These are phyloP conservation scores for Clarias macrocephalus DNA, from an alignment of 2,113 vertebrate genomes.

Conservation along the genomic window DNA sequence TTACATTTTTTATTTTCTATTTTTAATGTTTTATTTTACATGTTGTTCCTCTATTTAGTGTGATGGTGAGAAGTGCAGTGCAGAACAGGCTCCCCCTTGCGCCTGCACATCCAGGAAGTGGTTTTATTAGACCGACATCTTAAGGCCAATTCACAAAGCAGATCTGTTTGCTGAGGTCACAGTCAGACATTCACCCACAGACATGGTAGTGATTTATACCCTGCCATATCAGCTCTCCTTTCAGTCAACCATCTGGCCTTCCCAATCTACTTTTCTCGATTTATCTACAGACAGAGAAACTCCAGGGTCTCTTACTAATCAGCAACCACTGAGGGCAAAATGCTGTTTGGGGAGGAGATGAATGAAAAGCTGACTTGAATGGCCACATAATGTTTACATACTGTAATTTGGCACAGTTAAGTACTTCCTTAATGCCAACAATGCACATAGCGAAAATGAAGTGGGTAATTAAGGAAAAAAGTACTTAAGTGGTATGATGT, in stretches of 20 bases:
- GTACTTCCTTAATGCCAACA: not conserved
- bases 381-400: not conserved
- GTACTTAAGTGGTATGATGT: not conserved
- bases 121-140: constrained; percentile 53
- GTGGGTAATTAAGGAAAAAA: not conserved
- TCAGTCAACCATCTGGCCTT: not conserved
- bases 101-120: constrained; percentile 55
- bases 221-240: constrained; percentile 7
- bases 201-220: constrained; percentile 28
- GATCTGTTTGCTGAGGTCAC: constrained; percentile 62
- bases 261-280: not conserved
- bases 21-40: not conserved
- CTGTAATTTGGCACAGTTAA: not conserved
- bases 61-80: not conserved
- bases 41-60: not conserved
- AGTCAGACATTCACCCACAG: constrained; percentile 46
- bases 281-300: constrained; percentile 19
- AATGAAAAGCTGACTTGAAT: constrained; percentile 4
- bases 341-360: not conserved
- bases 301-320: not conserved
- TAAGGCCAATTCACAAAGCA: constrained; percentile 58
- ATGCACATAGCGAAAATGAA: not conserved
- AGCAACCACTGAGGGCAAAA: not conserved
- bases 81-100: not conserved
- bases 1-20: no score